A percentile compares a stretch with the other conserved stretches of the same genome.
Evolutionary conservation across 2,113 vertebrate species (phyloP).

Genomic region (Hypanus sabinus): DNA sequence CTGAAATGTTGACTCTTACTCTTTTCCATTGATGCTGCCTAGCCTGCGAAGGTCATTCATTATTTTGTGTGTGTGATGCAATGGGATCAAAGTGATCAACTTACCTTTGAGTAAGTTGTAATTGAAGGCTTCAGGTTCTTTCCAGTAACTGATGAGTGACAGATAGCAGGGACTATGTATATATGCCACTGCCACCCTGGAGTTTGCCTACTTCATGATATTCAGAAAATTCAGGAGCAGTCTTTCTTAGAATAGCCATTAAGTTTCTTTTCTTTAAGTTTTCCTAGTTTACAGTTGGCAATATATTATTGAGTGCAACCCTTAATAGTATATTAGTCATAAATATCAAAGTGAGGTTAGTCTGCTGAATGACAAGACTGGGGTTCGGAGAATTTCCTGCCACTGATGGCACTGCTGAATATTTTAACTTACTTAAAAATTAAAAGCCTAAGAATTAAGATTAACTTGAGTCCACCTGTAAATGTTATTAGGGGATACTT

Average conservation of each 20-base stretch:
- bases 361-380: conserved; percentile 40
- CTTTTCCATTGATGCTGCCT: too few relatives aligned
- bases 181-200: not conserved
- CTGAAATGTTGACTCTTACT: too few relatives aligned
- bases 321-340: conserved; percentile 45
- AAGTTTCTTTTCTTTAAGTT: not conserved
- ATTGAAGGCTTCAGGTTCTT: not conserved
- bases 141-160: not conserved
- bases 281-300: not conserved
- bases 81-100: not conserved
- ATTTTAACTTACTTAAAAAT: conserved; percentile 62
- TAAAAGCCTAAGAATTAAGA: conserved; percentile 49
- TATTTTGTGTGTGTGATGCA: too few relatives aligned
- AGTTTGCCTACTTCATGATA: not conserved
- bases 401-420: conserved; percentile 47
- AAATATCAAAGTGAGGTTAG: conserved; percentile 58
- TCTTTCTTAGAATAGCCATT: not conserved
- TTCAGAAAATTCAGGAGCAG: not conserved
- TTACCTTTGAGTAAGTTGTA: not conserved
- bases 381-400: conserved; percentile 36
- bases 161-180: not conserved
- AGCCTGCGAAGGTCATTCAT: too few relatives aligned
- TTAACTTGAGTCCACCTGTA: conserved; percentile 45
- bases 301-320: not conserved
- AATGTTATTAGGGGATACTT: conserved; percentile 55